phyloP scores from a whole-genome alignment of 2,113 vertebrate species.

The Ctenodactylus gundi region DNA sequence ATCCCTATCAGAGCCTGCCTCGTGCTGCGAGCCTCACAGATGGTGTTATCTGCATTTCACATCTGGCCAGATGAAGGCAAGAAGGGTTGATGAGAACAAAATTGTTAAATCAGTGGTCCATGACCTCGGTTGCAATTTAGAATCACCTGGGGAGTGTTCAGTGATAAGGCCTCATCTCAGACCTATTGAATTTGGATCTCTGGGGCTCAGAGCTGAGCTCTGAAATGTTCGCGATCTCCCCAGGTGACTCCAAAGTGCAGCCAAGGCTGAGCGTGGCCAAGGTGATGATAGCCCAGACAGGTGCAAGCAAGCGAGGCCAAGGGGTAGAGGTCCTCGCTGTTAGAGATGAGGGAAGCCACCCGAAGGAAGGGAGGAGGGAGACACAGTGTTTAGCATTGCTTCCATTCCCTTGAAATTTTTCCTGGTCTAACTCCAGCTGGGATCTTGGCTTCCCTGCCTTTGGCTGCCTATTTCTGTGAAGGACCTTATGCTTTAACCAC shows the following conservation, averaged over 20 bases:
- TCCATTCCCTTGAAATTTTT: not conserved
- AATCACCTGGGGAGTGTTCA: not conserved
- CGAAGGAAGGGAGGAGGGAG: not conserved
- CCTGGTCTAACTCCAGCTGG: not conserved
- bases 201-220: fast-evolving
- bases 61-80: not conserved
- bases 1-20: not conserved
- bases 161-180: not conserved
- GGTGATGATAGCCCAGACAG: not conserved
- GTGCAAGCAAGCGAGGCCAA: not conserved
- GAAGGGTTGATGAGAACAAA: not conserved
- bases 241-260: not conserved
- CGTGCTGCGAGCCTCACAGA: not conserved
- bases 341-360: not conserved
- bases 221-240: not conserved
- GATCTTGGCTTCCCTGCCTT: not conserved
- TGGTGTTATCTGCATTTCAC: not conserved
- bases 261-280: not conserved
- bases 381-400: not conserved
- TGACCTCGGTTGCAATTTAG: not conserved
- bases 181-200: not conserved
- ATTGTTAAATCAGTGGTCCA: not conserved
- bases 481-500: not conserved
- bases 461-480: not conserved
- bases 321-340: not conserved